These are phyloP conservation scores for Orthonyx spaldingii DNA, from an alignment of 2,113 vertebrate genomes.

Conservation along the genomic window DNA sequence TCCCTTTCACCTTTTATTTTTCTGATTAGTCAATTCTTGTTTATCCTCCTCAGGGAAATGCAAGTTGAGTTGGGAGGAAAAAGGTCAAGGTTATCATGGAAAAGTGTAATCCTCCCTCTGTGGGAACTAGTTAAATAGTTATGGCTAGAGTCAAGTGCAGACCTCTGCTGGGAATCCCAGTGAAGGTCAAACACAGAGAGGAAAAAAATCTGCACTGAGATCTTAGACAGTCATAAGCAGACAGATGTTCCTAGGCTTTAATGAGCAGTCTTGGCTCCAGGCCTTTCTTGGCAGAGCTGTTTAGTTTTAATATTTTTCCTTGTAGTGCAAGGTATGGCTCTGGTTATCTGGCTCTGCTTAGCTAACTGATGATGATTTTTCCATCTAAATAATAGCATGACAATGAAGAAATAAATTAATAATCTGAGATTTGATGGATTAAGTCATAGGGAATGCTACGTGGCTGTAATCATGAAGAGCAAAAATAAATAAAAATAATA, in stretches of 20 bases:
- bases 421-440: neutral
- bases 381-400: conserved; percentile 44
- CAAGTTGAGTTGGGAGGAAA: neutral
- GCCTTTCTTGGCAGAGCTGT: conserved; percentile 16
- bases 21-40: neutral
- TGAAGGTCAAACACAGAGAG: conserved; percentile 28
- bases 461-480: neutral
- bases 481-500: neutral
- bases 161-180: neutral
- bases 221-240: neutral
- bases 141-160: neutral
- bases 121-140: neutral
- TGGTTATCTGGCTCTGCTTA: conserved; percentile 28
- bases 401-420: conserved; percentile 34
- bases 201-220: neutral
- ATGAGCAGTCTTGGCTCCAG: neutral
- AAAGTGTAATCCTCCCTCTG: neutral
- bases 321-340: conserved; percentile 19
- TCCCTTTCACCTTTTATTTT: neutral
- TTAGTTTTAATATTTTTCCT: conserved; percentile 27
- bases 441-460: neutral
- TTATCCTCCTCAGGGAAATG: neutral
- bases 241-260: conserved; percentile 27
- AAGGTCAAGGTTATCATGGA: neutral
- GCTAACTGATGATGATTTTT: conserved; percentile 13